These are phyloP conservation scores for Acrocephalus scirpaceus DNA, from an alignment of 2,797 vertebrate species.

Conservation along the genomic window DNA sequence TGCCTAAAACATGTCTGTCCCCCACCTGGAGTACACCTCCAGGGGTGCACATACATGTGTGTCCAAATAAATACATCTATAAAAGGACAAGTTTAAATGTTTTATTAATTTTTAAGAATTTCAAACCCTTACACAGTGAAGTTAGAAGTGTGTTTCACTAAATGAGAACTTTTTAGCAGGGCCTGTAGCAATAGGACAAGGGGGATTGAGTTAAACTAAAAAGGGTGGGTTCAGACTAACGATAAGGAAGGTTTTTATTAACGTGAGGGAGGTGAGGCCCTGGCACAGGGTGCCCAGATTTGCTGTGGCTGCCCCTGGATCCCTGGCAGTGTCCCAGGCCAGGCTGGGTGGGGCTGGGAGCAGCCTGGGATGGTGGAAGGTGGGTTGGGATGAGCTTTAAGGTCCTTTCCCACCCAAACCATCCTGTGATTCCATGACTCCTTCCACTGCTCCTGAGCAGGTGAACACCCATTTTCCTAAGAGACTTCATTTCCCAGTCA, in stretches of 20 bases:
- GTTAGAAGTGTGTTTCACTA: background rate
- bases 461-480: background rate
- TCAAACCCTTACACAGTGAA: background rate
- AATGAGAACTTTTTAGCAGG: background rate
- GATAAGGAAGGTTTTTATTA: background rate
- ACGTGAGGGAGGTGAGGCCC: background rate
- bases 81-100: background rate
- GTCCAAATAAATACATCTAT: background rate
- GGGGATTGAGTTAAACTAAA: background rate
- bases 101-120: background rate
- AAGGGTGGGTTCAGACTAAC: background rate
- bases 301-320: background rate
- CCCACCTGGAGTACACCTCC: background rate
- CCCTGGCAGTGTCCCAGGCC: background rate
- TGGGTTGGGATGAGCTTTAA: background rate
- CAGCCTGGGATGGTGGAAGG: background rate
- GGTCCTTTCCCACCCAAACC: background rate
- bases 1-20: background rate
- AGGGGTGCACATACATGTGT: rapidly evolving
- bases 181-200: background rate
- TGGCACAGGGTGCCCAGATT: background rate
- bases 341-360: background rate
- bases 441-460: background rate
- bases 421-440: background rate
- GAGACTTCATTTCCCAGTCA: background rate